Evolutionary conservation across 2,113 vertebrate species (phyloP), one percentile per base, ranked within the genome.

Genomic region (Hyperoodon ampullatus): DNA sequence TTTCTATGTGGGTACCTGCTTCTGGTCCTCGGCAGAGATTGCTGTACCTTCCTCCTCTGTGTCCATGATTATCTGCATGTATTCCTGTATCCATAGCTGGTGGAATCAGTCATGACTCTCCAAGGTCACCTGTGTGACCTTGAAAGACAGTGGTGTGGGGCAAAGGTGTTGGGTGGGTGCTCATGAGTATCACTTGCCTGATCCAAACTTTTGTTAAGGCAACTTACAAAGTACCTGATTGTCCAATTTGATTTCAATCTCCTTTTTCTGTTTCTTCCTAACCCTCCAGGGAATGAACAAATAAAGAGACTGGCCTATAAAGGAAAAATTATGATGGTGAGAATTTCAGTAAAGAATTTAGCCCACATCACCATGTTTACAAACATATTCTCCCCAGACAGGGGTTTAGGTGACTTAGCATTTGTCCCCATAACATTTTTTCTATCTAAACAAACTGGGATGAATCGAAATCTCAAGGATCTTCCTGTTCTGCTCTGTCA

Each of bases 111-210:
- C 5, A 16, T 9, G 61, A 33, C 55, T 83, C 26, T 92, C 53
- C 44, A 74, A 70, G 86, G 87, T 95, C 94, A 97, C 39, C 47
- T 26, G 21, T 14, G 10, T 90, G 80, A 95, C 78, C 93, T 95
- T 72, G 90, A 93, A 74, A 58, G 55, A 26, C 14, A 39, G 61
- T 18, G 23, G 21, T 39, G 18, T 13, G 13, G 26, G 24, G 71
- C 5, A 19, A 28, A 28, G 21, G 47, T 33, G 63, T 26, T 7
- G 65, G 47, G 10, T n/a, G 53, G 60, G 30, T 24, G 23, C 23
- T 60, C n/a, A 8, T 6, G 16, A 11, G 15, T 21, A 50, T 85
- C 47, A 15, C 30, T 53, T 28, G 33, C 47, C 47, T 63, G 39
- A 72, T 60, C 18, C 58, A 75, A 39, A 68, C 26, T 86, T 89